phyloP scores from a whole-genome alignment of 2,113 vertebrate genomes.

The Hiodon tergisus region DNA sequence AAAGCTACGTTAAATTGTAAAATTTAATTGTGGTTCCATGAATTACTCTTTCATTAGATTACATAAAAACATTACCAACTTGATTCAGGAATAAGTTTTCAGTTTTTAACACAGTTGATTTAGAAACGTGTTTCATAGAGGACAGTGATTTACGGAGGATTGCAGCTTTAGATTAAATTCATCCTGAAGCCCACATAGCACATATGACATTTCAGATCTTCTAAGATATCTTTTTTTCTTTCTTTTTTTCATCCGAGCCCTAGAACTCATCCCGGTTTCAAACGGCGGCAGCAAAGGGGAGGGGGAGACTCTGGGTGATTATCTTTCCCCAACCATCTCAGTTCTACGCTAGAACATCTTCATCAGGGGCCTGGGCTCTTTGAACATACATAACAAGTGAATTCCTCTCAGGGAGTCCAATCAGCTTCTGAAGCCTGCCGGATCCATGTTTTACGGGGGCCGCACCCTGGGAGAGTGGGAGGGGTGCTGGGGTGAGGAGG shows the following conservation, averaged over 20 bases:
- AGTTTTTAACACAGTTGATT: too few relatives aligned
- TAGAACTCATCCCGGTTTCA: neutral
- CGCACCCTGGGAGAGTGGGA: neutral
- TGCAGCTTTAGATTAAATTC: too few relatives aligned
- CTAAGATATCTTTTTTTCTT: neutral
- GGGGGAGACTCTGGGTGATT: neutral
- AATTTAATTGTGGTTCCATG: too few relatives aligned
- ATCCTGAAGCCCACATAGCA: neutral
- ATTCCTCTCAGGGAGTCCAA: neutral
- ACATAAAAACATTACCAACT: too few relatives aligned
- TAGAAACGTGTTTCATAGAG: too few relatives aligned
- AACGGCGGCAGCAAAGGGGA: neutral
- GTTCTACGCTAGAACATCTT: neutral
- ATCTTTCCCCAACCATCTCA: neutral
- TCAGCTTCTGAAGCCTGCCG: neutral
- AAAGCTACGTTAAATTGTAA: too few relatives aligned
- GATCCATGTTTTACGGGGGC: neutral
- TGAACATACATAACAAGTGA: slow-evolving; percentile 2
- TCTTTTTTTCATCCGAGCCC: neutral
- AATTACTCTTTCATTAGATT: too few relatives aligned
- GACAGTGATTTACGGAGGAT: too few relatives aligned
- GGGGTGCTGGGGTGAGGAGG: neutral
- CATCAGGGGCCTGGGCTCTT: neutral
- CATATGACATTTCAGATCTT: slow-evolving; percentile 1
- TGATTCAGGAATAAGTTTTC: too few relatives aligned